Conservation (phyloP, 2,797 vertebrate species). For the Lithobates sylvaticus region DNA sequence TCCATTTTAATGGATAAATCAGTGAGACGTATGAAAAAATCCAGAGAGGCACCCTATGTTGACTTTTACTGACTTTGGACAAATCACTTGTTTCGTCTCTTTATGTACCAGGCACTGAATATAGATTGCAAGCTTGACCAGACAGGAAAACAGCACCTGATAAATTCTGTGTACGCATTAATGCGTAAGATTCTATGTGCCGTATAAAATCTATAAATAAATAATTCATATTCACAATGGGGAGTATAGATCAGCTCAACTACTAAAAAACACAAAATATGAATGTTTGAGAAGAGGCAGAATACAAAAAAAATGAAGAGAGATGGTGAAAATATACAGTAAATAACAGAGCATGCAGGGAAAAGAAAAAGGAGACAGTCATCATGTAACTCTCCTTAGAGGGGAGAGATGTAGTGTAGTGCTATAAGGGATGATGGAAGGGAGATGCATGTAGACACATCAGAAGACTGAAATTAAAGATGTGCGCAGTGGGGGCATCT, state of each 20-base stretch:
- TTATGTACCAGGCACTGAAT: not conserved
- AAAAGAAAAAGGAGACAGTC: not conserved
- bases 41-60: not conserved
- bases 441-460: no score
- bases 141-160: not conserved
- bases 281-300: conserved; percentile 15
- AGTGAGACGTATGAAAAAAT: not conserved
- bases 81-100: not conserved
- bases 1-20: not conserved
- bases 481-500: no score
- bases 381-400: no score
- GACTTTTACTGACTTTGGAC: not conserved
- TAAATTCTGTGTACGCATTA: not conserved
- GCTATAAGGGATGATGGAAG: not conserved
- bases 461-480: no score
- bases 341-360: no score
- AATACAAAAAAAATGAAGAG: conserved; percentile 23
- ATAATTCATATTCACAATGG: not conserved
- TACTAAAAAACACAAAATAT: conserved; percentile 17
- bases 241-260: not conserved
- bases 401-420: not conserved
- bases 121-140: not conserved
- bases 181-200: not conserved
- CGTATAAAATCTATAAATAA: conserved; percentile 2
- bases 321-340: not conserved